Conservation (phyloP, 2,888 invertebrate species). For the Phalera bucephala region DNA sequence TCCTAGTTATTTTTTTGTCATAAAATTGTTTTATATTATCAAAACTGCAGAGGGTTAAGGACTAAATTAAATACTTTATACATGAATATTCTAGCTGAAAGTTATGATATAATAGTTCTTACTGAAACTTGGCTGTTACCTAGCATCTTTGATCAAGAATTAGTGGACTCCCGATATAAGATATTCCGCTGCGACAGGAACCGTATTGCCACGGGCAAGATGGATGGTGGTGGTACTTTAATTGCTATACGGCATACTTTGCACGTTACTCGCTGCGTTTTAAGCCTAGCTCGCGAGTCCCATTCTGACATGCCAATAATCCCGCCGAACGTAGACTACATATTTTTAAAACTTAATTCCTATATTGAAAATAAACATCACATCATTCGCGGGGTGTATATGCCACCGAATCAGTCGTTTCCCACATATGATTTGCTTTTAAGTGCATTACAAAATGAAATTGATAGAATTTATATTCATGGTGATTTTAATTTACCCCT, state of each 20-base stretch:
- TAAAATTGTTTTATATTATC: neutral
- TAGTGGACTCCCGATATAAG: no score
- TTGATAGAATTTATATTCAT: neutral
- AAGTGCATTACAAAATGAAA: neutral
- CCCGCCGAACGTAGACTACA: neutral
- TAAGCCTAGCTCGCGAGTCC: neutral
- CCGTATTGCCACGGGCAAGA: no score
- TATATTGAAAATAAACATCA: neutral
- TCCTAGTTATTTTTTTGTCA: neutral
- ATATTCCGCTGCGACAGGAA: no score
- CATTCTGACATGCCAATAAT: neutral
- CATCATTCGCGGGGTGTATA: neutral
- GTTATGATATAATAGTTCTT: slow-evolving; percentile 3
- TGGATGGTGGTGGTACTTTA: neutral
- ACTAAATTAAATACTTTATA: slow-evolving; percentile 2
- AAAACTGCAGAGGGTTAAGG: no score
- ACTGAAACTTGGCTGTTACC: no score
- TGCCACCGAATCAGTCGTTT: no score
- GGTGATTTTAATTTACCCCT: neutral
- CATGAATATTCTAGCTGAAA: slow-evolving; percentile 1
- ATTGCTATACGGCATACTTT: neutral
- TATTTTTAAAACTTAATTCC: neutral
- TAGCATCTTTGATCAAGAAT: neutral
- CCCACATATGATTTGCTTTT: no score
- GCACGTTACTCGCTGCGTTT: neutral